Percentiles rank a stretch among this genome's conserved stretches.
Evolutionary conservation across 37 sponge, comb jelly and placozoan species (phyloP).

Genomic region (Ephydatia muelleri): DNA sequence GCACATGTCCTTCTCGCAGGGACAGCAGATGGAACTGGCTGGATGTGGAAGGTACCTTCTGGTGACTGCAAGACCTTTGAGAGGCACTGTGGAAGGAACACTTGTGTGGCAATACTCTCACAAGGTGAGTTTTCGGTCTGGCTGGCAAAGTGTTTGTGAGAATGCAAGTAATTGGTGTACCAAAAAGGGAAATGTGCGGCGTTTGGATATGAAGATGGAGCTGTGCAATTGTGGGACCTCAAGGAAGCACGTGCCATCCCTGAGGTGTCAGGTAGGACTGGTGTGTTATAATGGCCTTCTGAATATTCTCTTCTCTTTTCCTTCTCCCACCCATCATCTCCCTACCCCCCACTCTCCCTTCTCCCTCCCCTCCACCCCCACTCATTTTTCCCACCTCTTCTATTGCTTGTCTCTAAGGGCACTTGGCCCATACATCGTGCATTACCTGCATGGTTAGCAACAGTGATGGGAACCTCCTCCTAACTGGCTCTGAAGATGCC

Average conservation of each 20-base stretch:
- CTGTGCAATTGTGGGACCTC: conserved; percentile 78
- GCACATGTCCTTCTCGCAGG: conserved; percentile 88
- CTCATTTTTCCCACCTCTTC: neutral
- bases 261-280: neutral
- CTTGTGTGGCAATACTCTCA: conserved; percentile 52
- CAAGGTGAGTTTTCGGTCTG: conserved; percentile 49
- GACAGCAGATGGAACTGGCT: conserved; percentile 72
- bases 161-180: too few species aligned
- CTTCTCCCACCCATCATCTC: neutral
- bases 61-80: conserved; percentile 84
- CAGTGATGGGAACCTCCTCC: conserved; percentile 35
- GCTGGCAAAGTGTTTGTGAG: neutral
- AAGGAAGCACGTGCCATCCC: conserved; percentile 27
- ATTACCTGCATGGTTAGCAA: conserved; percentile 71
- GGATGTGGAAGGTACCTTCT: conserved; percentile 94
- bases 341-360: conserved; percentile 3
- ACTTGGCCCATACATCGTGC: conserved; percentile 34
- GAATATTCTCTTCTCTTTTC: neutral
- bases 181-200: conserved; percentile 47
- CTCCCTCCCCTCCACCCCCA: neutral
- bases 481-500: conserved; percentile 78
- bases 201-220: conserved; percentile 89
- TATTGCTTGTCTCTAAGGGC: conserved; percentile 9
- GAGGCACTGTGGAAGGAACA: conserved; percentile 42
- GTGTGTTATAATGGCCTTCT: neutral